Evolutionary conservation across 1,140 invertebrate species (phyloP).

Genomic region (Bombus huntii): DNA sequence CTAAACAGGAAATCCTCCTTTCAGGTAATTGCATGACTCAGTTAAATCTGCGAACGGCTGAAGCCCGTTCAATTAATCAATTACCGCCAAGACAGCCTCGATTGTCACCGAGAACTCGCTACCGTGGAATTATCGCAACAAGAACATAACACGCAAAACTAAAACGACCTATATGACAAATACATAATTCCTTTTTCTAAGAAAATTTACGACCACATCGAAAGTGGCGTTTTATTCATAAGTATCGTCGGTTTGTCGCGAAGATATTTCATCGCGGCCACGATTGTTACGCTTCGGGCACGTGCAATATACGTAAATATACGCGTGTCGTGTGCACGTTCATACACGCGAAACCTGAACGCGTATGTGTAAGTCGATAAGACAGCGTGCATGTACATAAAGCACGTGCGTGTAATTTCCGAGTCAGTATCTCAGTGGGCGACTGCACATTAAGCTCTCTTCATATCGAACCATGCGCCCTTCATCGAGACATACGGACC

Average conservation of each 20-base stretch:
- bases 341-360: too few relatives aligned
- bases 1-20: slow-evolving; percentile 83
- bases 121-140: background rate
- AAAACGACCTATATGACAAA: background rate
- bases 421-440: slow-evolving; percentile 45
- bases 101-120: slow-evolving; percentile 56
- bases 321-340: background rate
- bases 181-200: background rate
- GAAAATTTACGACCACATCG: background rate
- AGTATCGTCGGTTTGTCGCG: background rate
- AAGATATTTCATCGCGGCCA: background rate
- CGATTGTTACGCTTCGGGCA: slow-evolving; percentile 5
- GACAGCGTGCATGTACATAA: slow-evolving; percentile 21
- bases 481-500: background rate
- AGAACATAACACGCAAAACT: background rate
- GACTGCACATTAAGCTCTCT: slow-evolving; percentile 35
- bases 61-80: slow-evolving; percentile 76
- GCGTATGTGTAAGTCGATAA: slow-evolving; percentile 8
- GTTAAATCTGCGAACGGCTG: slow-evolving; percentile 76
- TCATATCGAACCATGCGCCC: slow-evolving; percentile 21
- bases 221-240: background rate
- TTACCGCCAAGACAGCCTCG: slow-evolving; percentile 67
- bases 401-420: slow-evolving; percentile 49
- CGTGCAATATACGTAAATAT: slow-evolving; percentile 26
- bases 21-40: slow-evolving; percentile 81